phyloP scores from a whole-genome alignment of 2,113 vertebrate genomes.

The Amphiprion percula region DNA sequence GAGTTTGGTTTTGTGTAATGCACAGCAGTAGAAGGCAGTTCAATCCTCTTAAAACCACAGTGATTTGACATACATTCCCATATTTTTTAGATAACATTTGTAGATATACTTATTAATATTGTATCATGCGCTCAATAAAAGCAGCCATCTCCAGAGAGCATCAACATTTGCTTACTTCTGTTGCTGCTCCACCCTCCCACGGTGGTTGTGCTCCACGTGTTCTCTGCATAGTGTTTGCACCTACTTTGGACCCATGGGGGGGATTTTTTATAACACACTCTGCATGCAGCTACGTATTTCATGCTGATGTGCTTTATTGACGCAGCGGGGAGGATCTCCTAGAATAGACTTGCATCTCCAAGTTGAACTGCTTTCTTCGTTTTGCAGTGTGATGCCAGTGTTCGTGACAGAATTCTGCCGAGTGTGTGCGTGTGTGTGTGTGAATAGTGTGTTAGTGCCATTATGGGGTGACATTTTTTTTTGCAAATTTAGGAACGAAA shows the following conservation, averaged over 20 bases:
- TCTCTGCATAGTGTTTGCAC: conserved; percentile 14
- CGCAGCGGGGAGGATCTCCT: conserved; percentile 30
- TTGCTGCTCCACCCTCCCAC: conserved; percentile 7
- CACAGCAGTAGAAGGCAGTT: neutral
- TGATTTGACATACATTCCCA: neutral
- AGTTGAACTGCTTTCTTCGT: conserved; percentile 13
- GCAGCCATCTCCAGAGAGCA: neutral
- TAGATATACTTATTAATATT: neutral
- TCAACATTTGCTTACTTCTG: conserved; percentile 2
- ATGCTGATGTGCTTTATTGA: conserved; percentile 50
- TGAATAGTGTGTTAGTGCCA: neutral
- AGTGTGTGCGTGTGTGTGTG: neutral
- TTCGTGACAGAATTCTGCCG: neutral
- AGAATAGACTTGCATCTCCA: conserved; percentile 31
- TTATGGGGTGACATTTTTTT: neutral
- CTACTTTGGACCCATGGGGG: conserved; percentile 16
- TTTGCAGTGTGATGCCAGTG: conserved; percentile 5
- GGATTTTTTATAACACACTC: conserved; percentile 15
- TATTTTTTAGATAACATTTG: neutral
- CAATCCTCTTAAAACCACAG: neutral
- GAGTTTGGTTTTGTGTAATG: neutral
- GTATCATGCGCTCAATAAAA: neutral
- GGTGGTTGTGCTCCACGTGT: neutral
- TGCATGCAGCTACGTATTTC: conserved; percentile 30
- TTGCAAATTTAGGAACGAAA: conserved; percentile 13